Percentiles rank a stretch among this genome's conserved stretches.
phyloP scores from a whole-genome alignment of 2,113 vertebrate species.

The Archilochus colubris region DNA sequence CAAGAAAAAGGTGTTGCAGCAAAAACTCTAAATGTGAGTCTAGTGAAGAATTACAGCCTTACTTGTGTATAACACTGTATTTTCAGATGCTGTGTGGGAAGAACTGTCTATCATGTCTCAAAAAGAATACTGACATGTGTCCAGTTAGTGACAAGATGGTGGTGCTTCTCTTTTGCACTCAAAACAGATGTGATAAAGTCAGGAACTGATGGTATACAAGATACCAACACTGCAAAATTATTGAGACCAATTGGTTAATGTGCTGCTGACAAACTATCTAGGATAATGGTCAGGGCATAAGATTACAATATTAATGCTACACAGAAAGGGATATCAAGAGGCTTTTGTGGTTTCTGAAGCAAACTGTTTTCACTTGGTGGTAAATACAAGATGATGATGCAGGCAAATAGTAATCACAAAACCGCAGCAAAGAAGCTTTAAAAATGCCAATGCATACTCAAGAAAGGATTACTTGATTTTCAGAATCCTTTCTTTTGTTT shows the following conservation, averaged over 20 bases:
- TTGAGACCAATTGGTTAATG: slow-evolving; percentile 29
- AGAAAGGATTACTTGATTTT: background rate
- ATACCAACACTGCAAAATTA: background rate
- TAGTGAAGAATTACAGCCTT: background rate
- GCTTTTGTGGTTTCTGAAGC: slow-evolving; percentile 67
- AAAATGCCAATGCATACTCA: background rate
- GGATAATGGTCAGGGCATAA: slow-evolving; percentile 5
- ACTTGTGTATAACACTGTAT: background rate
- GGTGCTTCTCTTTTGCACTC: background rate
- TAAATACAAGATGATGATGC: slow-evolving; percentile 50
- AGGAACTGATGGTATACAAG: background rate
- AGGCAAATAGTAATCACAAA: slow-evolving; percentile 47
- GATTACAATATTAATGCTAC: slow-evolving; percentile 65
- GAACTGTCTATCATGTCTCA: background rate
- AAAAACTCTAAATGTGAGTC: background rate
- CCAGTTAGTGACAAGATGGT: background rate
- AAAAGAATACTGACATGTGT: background rate
- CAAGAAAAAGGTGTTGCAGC: background rate
- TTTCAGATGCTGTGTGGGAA: background rate
- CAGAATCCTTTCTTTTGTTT: background rate
- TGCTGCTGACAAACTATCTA: slow-evolving; percentile 46
- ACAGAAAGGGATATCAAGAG: slow-evolving; percentile 36
- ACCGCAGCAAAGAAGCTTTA: slow-evolving; percentile 19
- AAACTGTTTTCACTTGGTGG: slow-evolving; percentile 65
- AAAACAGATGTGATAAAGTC: background rate